Evolutionary conservation across 92 coral and sea anemone species (phyloP).

Genomic region (Isaurus tuberculatus): DNA sequence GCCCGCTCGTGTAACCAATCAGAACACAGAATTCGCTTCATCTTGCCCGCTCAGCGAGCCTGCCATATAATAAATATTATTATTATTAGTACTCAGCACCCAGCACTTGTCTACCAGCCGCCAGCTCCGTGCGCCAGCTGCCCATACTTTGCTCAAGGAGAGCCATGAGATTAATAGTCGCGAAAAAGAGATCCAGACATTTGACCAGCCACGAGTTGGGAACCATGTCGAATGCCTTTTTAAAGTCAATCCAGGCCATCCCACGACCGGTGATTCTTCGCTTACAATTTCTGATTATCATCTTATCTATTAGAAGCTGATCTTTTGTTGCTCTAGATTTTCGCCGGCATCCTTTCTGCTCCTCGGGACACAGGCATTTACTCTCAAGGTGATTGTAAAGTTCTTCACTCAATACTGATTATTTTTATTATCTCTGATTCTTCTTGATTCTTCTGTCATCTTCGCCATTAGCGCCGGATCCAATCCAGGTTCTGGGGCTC

Average conservation of each 20-base stretch:
- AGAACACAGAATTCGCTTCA: too few relatives aligned
- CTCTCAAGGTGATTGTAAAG: not conserved
- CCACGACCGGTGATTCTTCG: not conserved
- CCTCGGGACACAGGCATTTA: too few relatives aligned
- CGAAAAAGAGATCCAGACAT: not conserved
- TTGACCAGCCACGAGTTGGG: too few relatives aligned
- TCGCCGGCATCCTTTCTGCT: constrained; percentile 24
- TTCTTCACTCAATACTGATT: constrained; percentile 32
- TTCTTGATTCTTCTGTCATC: too few relatives aligned
- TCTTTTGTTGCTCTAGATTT: not conserved
- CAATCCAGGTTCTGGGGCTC: too few relatives aligned
- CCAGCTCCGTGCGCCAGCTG: constrained; percentile 7
- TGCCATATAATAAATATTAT: too few relatives aligned
- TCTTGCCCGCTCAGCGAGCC: too few relatives aligned
- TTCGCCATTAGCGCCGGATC: too few relatives aligned
- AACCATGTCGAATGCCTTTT: not conserved
- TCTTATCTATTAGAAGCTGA: not conserved
- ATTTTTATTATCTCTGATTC: too few relatives aligned
- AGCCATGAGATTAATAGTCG: not conserved
- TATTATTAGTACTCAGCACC: too few relatives aligned
- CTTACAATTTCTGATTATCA: not conserved
- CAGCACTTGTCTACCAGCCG: not conserved
- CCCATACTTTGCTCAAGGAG: not conserved
- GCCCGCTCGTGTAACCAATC: too few relatives aligned
- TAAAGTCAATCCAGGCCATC: not conserved